Conservation (phyloP, 1,140 invertebrate genomes). For the Brachionus sp. region DNA sequence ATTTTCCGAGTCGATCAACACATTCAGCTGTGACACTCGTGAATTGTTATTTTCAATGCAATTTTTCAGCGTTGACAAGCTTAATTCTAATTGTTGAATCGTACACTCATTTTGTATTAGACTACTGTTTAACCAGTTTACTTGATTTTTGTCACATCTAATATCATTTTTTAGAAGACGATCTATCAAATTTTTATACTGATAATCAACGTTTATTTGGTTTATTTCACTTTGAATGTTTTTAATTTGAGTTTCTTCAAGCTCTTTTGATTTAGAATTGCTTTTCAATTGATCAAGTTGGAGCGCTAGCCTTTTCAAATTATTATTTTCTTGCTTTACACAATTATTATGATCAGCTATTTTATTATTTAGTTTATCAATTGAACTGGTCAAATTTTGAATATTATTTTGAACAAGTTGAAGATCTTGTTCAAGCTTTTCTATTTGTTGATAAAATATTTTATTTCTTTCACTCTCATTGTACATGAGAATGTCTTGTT, state of each 20-base stretch:
- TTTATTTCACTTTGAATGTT: conserved; percentile 11
- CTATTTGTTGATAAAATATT: neutral
- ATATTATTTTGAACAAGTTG: neutral
- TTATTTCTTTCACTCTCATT: neutral
- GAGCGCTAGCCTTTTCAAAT: neutral
- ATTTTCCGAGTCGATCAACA: neutral
- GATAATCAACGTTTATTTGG: conserved; percentile 22
- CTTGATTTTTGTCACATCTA: neutral
- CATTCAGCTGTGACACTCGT: neutral
- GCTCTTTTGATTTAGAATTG: neutral
- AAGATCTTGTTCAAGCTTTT: neutral
- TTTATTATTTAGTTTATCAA: neutral
- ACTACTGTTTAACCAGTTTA: neutral
- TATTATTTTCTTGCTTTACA: neutral
- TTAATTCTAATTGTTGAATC: neutral
- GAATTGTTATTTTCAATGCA: neutral
- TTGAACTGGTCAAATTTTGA: neutral
- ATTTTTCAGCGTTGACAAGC: neutral
- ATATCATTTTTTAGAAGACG: neutral
- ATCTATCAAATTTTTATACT: neutral
- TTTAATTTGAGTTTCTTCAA: neutral
- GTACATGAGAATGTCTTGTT: neutral
- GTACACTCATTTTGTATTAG: neutral
- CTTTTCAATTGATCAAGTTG: neutral
- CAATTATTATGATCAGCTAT: neutral